Percentiles rank a stretch among this genome's conserved stretches.
Conservation (phyloP, 2,888 invertebrate species). For the Athetis lepigone region DNA sequence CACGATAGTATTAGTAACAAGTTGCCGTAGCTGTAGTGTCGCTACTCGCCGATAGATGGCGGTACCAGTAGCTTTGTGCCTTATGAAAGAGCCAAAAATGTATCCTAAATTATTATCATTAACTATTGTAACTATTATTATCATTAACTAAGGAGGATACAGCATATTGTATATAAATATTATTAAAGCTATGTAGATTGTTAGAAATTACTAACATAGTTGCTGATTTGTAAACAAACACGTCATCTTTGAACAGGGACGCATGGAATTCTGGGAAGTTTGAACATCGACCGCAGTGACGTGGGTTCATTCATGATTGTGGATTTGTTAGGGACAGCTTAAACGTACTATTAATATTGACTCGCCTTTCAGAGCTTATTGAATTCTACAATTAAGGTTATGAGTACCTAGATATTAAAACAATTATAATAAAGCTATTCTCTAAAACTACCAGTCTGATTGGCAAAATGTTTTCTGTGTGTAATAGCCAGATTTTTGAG, state of each 20-base stretch:
- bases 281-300: slow-evolving; percentile 42
- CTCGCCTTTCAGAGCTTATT: no score
- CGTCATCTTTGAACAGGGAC: slow-evolving; percentile 10
- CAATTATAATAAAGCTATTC: no score
- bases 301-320: slow-evolving; percentile 40
- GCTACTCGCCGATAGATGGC: slow-evolving; percentile 65
- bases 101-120: slow-evolving; percentile 17
- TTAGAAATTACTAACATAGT: slow-evolving; percentile 15
- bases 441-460: no score
- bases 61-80: neutral
- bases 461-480: no score
- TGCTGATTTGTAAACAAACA: slow-evolving; percentile 20
- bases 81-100: neutral
- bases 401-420: no score
- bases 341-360: neutral
- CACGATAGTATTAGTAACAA: slow-evolving; percentile 22
- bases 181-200: slow-evolving; percentile 1
- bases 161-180: neutral
- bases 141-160: slow-evolving; percentile 23
- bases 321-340: neutral
- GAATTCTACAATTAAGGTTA: no score
- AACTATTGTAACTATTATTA: no score
- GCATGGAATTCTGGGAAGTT: slow-evolving; percentile 38
- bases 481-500: no score
- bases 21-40: slow-evolving; percentile 34